These are phyloP conservation scores for Sus scrofa DNA, from an alignment of 2,113 vertebrate species.

Conservation along the genomic window DNA sequence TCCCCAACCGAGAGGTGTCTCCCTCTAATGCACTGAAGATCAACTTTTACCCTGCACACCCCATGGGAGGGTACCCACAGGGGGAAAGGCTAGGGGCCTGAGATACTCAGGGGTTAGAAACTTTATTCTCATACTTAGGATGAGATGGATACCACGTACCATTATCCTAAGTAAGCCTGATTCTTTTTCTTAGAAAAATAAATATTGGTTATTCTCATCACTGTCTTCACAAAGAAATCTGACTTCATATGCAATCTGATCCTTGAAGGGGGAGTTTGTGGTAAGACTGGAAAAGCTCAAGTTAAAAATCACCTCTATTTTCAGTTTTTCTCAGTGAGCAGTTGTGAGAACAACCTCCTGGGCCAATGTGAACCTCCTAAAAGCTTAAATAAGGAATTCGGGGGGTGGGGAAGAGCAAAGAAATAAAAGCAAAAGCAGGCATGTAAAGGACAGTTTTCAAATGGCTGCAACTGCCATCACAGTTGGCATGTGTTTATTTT, in stretches of 20 bases:
- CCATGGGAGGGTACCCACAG: neutral
- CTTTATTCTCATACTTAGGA: neutral
- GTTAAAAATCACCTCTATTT: constrained; percentile 34
- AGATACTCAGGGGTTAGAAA: neutral
- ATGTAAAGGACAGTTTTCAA: neutral
- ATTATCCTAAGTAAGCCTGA: neutral
- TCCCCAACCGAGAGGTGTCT: neutral
- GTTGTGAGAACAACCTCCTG: neutral
- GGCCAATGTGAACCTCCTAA: neutral
- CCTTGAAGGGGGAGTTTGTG: neutral
- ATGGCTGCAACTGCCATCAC: neutral
- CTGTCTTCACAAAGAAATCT: neutral
- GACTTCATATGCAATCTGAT: neutral
- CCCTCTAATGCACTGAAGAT: neutral
- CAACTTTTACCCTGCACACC: neutral
- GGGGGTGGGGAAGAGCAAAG: neutral
- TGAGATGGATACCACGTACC: neutral
- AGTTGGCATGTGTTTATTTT: neutral
- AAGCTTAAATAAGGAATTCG: neutral
- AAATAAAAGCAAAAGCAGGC: neutral
- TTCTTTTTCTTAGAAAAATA: neutral
- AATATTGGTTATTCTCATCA: neutral
- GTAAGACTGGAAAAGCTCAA: neutral
- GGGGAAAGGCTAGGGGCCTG: neutral
- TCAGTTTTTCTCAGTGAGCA: neutral